Conservation (phyloP, 2,797 vertebrate genomes). For the Lophotriccus pileatus region DNA sequence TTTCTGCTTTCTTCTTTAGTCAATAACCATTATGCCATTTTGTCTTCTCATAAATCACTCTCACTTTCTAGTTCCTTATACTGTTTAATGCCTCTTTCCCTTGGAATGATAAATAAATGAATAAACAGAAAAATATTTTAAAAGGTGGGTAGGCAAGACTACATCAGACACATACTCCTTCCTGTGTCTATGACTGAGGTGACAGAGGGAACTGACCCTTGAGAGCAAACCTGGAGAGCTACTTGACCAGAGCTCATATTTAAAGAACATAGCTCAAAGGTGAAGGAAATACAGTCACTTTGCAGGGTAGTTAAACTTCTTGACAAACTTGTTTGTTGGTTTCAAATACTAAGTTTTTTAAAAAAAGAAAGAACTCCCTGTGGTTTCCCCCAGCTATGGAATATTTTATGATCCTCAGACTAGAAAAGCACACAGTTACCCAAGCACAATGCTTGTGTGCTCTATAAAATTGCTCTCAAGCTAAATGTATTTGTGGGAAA, state of each 20-base stretch:
- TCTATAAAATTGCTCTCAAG: not conserved
- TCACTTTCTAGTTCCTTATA: not conserved
- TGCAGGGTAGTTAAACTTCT: not conserved
- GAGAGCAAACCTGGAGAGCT: not conserved
- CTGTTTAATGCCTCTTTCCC: not conserved
- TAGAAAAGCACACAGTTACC: not conserved
- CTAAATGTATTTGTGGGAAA: not conserved
- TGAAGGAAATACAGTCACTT: not conserved
- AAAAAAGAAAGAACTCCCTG: not conserved
- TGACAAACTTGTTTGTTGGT: not conserved
- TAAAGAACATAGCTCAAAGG: not conserved
- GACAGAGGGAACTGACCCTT: not conserved
- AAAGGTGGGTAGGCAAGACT: not conserved
- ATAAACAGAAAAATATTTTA: not conserved
- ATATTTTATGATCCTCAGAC: not conserved
- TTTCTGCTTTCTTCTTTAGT: not conserved
- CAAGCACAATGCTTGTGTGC: not conserved
- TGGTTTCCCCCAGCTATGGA: not conserved
- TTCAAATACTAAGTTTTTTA: not conserved
- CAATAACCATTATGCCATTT: not conserved
- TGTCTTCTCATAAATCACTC: not conserved
- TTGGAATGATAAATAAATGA: not conserved
- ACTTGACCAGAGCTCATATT: not conserved
- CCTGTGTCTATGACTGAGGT: not conserved
- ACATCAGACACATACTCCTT: too few species aligned